Base-by-base conservation (phyloP, 2,888 invertebrate genomes). In the Gnatocerus cornutus region DNA sequence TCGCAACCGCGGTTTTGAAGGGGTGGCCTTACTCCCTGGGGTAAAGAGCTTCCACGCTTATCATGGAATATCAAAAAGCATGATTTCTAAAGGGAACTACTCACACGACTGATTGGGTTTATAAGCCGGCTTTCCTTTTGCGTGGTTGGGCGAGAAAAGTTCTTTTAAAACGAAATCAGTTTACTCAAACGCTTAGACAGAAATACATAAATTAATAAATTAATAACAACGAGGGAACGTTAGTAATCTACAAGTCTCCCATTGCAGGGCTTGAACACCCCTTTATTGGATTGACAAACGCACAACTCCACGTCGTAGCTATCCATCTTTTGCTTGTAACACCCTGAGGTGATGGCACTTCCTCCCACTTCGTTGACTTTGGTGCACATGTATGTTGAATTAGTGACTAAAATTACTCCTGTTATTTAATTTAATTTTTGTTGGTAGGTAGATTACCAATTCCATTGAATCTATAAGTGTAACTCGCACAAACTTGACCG, bases 301-400 rank as follows among this genome's bases (percentile, higher is more conserved):
- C 89, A 89, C 0, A 88, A 83, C 81, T 88, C 86, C 3, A 86
- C 82, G 61, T 85, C 83, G 75, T 86, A 85, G 10, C 87, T 87
- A 62, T 83, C 83, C 5, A 79, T 48, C 43, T 74, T 77, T 68
- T 90, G 87, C 50, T 85, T 85, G 79, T 87, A 90, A 78, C 92
- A 92, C 1, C 91, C 91, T 59, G 83, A 86, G 3, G 85, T 87
- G 61, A 88, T 86, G 0, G 86, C 83, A 0, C 84, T 81, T 55
- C 87, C 88, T 3, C 80, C 79, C 6, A 82, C 79, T 64, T 87
- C 84, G 37, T 89, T 85, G 0, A 89, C 90, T 80, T 89, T 88
- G 48, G 90, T 89, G 78, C 92, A 92, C 89, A 91, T 88, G 76
- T 90, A 90, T 0, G 92, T 92, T 1, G 90, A 88, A 79, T 92